These are phyloP conservation scores for Plagodis pulveraria DNA, from an alignment of 2,888 invertebrate genomes.

Conservation along the genomic window DNA sequence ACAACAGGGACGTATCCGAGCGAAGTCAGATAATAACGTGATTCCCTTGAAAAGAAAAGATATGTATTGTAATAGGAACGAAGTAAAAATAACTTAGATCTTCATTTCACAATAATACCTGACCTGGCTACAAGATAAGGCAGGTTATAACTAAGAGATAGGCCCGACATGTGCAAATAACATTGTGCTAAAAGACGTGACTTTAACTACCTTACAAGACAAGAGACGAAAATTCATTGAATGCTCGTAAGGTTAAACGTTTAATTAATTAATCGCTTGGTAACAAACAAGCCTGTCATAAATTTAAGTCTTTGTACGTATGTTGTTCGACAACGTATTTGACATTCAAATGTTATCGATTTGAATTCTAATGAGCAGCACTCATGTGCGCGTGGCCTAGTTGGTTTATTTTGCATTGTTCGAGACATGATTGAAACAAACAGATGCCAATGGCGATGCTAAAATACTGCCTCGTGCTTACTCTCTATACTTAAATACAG, in stretches of 20 bases:
- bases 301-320: conserved; percentile 28
- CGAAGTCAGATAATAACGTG: too few species aligned
- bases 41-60: too few species aligned
- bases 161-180: too few species aligned
- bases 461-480: too few species aligned
- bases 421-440: conserved; percentile 30
- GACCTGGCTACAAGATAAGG: too few species aligned
- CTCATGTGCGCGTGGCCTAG: conserved; percentile 36
- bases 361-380: conserved; percentile 40
- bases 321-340: conserved; percentile 34
- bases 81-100: too few species aligned
- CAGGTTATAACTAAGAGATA: too few species aligned
- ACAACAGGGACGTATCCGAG: too few species aligned
- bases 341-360: conserved; percentile 44
- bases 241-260: conserved; percentile 5
- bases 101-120: too few species aligned
- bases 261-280: conserved; percentile 19
- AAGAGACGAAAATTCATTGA: conserved; percentile 4
- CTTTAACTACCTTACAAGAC: neutral
- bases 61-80: too few species aligned
- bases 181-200: neutral
- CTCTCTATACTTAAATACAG: neutral
- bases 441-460: conserved; percentile 16
- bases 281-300: conserved; percentile 26
- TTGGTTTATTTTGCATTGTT: conserved; percentile 31